phyloP scores from a whole-genome alignment of 2,113 vertebrate species.

The Nycticebus coucang region DNA sequence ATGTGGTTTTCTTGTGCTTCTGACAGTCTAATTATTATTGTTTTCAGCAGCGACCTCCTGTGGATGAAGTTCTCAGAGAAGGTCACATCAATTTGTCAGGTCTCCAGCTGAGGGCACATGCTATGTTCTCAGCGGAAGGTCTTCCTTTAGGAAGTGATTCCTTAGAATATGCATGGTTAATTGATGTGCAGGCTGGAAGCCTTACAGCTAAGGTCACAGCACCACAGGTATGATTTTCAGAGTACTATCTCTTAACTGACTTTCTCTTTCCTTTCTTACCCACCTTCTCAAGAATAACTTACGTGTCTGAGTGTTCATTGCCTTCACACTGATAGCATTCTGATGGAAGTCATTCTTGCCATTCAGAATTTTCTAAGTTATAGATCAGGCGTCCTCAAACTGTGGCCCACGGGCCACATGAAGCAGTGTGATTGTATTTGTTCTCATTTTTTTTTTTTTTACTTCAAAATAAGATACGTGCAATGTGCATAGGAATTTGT shows the following conservation, averaged over 20 bases:
- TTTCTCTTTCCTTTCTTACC: background rate
- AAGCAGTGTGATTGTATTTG: no score
- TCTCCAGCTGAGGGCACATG: slow-evolving; percentile 96
- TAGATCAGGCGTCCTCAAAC: background rate
- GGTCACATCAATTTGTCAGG: slow-evolving; percentile 96
- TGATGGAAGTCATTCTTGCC: background rate
- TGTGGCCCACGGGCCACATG: no score
- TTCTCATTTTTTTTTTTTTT: no score
- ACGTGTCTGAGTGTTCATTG: background rate
- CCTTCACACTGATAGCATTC: background rate
- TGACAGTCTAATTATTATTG: background rate
- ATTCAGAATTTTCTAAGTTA: background rate
- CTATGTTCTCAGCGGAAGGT: slow-evolving; percentile 97
- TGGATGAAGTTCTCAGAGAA: slow-evolving; percentile 93
- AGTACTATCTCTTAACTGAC: background rate
- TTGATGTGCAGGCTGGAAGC: slow-evolving; percentile 96
- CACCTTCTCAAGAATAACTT: background rate
- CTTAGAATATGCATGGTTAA: slow-evolving; percentile 97
- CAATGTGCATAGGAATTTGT: no score
- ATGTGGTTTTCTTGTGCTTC: background rate
- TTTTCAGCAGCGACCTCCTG: slow-evolving; percentile 89
- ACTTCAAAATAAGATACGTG: no score
- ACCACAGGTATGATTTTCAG: slow-evolving; percentile 90
- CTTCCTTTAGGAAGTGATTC: slow-evolving; percentile 93
- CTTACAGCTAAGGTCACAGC: slow-evolving; percentile 94